phyloP scores from a whole-genome alignment of 2,888 invertebrate species.

The Drosophila silvestris region DNA sequence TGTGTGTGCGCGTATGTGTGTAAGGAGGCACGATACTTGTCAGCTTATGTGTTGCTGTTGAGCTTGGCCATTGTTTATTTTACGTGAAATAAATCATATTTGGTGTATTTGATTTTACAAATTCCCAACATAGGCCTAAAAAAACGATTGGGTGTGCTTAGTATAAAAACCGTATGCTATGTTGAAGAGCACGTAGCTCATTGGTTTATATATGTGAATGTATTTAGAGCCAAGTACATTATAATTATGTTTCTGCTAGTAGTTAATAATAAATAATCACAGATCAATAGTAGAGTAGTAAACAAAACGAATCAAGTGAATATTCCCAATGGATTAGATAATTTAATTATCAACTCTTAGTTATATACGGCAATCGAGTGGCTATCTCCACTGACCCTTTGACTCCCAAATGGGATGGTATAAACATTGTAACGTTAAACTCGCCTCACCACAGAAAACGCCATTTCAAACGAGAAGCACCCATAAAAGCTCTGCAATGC shows the following conservation, averaged over 20 bases:
- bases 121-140: conserved; percentile 10
- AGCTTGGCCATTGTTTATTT: conserved; percentile 69
- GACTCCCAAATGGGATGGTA: conserved; percentile 20
- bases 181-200: neutral
- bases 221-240: neutral
- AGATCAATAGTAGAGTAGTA: neutral
- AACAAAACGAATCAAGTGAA: neutral
- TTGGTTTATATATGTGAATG: neutral
- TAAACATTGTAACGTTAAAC: conserved; percentile 2
- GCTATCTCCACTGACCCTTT: neutral
- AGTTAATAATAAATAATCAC: neutral
- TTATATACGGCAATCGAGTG: neutral
- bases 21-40: conserved; percentile 41
- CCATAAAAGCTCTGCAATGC: conserved; percentile 27
- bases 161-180: conserved; percentile 13
- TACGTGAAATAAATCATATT: conserved; percentile 77
- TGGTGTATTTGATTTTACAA: conserved; percentile 60
- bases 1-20: conserved; percentile 5
- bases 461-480: conserved; percentile 36
- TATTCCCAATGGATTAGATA: neutral
- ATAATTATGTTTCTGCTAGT: neutral
- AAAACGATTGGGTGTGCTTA: conserved; percentile 22
- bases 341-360: neutral
- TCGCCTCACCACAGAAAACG: conserved; percentile 1
- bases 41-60: conserved; percentile 48